phyloP scores from a whole-genome alignment of 1,140 invertebrate genomes.

The Cyclargus thomasi region DNA sequence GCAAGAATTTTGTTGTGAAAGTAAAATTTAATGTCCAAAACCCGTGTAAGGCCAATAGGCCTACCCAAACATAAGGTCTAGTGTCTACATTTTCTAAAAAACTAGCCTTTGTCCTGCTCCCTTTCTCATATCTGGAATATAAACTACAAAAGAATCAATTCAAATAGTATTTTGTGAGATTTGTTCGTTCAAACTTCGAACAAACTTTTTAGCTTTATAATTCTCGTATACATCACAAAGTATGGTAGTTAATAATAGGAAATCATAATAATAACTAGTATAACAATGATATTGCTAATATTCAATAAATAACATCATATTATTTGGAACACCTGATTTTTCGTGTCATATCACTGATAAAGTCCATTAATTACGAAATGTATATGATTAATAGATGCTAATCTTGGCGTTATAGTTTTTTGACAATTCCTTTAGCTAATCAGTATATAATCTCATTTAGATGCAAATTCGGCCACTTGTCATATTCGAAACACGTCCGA shows the following conservation, averaged over 20 bases:
- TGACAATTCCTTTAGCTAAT: background rate
- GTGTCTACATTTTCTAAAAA: no score
- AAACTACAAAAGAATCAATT: no score
- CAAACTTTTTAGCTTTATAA: no score
- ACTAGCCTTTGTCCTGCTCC: no score
- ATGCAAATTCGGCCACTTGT: background rate
- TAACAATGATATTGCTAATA: no score
- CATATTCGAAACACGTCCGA: background rate
- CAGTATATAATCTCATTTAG: background rate
- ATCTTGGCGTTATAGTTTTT: background rate
- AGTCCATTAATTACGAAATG: background rate
- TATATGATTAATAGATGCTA: background rate
- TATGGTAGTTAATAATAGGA: no score
- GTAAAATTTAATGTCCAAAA: background rate
- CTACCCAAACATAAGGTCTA: background rate
- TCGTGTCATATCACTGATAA: background rate
- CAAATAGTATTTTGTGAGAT: no score
- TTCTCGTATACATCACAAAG: no score
- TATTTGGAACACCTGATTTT: background rate
- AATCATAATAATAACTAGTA: no score
- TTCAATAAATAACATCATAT: no score
- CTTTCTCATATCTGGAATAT: no score
- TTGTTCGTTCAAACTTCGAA: no score
- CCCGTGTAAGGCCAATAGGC: background rate
- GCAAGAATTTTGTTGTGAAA: conserved; percentile 1